phyloP scores from a whole-genome alignment of 2,888 invertebrate species.

The Sarcophaga caerulescens region DNA sequence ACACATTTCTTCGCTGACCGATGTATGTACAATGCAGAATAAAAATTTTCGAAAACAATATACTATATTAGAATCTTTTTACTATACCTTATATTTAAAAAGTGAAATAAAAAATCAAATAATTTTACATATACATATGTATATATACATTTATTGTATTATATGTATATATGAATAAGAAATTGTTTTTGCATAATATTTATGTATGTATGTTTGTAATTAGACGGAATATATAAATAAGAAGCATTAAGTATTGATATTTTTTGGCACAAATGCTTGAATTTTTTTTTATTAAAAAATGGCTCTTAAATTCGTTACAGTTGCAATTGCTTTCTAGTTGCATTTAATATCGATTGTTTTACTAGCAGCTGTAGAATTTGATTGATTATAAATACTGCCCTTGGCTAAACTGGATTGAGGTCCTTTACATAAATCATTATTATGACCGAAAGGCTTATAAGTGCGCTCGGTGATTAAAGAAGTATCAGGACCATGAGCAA shows the following conservation, averaged over 20 bases:
- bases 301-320: constrained; percentile 23
- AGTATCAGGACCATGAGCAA: constrained; percentile 83
- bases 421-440: constrained; percentile 86
- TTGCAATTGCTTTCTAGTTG: constrained; percentile 72
- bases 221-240: constrained; percentile 46
- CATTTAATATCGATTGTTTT: constrained; percentile 79
- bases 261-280: constrained; percentile 48
- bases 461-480: constrained; percentile 80
- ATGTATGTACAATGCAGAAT: too few relatives aligned
- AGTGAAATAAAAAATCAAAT: not conserved
- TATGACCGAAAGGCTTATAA: constrained; percentile 85
- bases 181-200: too few relatives aligned
- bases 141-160: not conserved
- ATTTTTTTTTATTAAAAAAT: not conserved
- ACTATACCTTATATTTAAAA: not conserved
- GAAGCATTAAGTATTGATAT: constrained; percentile 47
- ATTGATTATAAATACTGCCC: constrained; percentile 89
- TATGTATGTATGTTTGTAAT: constrained; percentile 24
- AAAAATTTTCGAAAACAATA: too few relatives aligned
- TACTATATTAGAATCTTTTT: too few relatives aligned
- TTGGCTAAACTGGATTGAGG: constrained; percentile 88
- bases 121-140: not conserved
- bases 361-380: constrained; percentile 79
- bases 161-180: too few relatives aligned
- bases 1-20: too few relatives aligned